These are phyloP conservation scores for Mormyrops attenuatus DNA, from an alignment of 2,797 vertebrate genomes.

Conservation along the genomic window DNA sequence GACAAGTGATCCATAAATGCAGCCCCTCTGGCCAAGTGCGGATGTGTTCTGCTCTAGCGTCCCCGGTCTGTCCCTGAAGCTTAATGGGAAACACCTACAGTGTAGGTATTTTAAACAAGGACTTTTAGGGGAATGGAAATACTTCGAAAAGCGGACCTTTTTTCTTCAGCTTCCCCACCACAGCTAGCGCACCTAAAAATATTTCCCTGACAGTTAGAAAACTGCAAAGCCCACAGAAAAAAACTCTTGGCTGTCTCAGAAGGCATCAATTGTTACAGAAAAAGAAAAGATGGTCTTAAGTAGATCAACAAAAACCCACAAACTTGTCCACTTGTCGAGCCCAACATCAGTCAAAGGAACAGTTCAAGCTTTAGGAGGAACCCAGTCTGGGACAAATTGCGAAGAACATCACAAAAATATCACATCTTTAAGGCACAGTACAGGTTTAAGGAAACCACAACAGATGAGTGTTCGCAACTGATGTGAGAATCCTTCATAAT, in stretches of 20 bases:
- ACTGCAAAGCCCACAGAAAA: neutral
- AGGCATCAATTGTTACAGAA: neutral
- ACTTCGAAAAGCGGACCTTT: neutral
- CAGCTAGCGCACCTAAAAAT: neutral
- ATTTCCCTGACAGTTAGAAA: neutral
- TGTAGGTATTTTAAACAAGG: slow-evolving; percentile 50
- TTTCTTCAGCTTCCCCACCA: neutral
- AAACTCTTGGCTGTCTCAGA: neutral
- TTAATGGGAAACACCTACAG: slow-evolving; percentile 54
- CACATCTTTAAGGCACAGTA: neutral
- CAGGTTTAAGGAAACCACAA: neutral
- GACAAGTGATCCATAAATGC: slow-evolving; percentile 50
- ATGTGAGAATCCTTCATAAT: neutral
- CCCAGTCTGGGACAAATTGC: neutral
- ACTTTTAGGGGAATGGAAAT: slow-evolving; percentile 60
- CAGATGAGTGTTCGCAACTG: neutral
- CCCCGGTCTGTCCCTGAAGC: slow-evolving; percentile 44
- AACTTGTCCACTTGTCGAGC: neutral
- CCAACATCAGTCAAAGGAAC: neutral
- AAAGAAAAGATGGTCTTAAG: neutral
- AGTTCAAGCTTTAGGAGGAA: neutral
- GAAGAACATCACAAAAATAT: neutral
- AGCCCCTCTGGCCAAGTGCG: neutral
- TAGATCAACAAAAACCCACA: neutral
- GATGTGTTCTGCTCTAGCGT: slow-evolving; percentile 24